A percentile compares a stretch with the other conserved stretches of the same genome.
phyloP scores from a whole-genome alignment of 1,140 invertebrate genomes.

The Saxidomus purpurata region DNA sequence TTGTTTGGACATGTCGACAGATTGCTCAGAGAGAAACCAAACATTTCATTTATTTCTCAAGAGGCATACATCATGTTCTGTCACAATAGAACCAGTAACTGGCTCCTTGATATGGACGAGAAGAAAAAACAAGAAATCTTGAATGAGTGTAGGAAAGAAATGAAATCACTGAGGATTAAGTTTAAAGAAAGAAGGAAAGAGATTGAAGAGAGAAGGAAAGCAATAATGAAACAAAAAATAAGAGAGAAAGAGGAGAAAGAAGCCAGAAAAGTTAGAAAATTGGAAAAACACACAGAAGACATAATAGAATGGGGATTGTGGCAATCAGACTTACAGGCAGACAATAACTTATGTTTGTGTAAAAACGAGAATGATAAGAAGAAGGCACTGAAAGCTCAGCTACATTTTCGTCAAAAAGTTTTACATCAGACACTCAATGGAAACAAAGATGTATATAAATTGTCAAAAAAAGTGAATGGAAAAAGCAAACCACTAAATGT shows the following conservation, averaged over 20 bases:
- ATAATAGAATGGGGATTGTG: slow-evolving; percentile 51
- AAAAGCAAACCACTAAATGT: background rate
- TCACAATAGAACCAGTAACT: slow-evolving; percentile 52
- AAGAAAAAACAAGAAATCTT: slow-evolving; percentile 41
- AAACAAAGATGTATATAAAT: slow-evolving; percentile 47
- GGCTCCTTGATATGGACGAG: slow-evolving; percentile 29
- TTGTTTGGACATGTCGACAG: slow-evolving; percentile 48
- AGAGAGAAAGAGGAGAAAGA: slow-evolving; percentile 39
- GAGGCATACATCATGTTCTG: slow-evolving; percentile 52
- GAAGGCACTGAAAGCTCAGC: slow-evolving; percentile 36
- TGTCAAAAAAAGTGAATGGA: slow-evolving; percentile 42
- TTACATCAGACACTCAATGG: slow-evolving; percentile 15
- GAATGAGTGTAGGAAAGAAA: slow-evolving; percentile 2
- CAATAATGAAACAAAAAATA: slow-evolving; percentile 27
- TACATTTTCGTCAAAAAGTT: slow-evolving; percentile 40
- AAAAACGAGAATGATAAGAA: slow-evolving; percentile 24
- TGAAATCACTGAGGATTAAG: background rate
- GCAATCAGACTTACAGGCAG: slow-evolving; percentile 43
- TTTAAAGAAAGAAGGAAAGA: slow-evolving; percentile 43
- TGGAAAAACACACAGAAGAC: slow-evolving; percentile 12
- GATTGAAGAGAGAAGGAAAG: slow-evolving; percentile 43
- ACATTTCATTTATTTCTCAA: slow-evolving; percentile 46
- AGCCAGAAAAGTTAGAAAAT: background rate
- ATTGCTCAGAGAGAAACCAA: slow-evolving; percentile 55
- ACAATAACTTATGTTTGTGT: slow-evolving; percentile 37